Base-by-base conservation (phyloP, 1,140 invertebrate genomes). In the Caerostris darwini region DNA sequence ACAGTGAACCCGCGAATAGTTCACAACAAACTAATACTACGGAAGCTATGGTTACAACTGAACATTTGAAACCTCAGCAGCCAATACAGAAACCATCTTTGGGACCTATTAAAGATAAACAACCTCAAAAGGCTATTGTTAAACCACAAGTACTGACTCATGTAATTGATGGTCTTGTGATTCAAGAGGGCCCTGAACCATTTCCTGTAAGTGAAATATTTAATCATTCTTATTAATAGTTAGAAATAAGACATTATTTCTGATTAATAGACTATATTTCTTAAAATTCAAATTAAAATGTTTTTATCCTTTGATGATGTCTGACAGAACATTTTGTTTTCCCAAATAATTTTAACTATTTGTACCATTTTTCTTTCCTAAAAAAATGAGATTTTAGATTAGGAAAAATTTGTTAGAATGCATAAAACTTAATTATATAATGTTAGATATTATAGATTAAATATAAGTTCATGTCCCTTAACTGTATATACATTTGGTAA, bases 121-220 rank as follows among this genome's bases (percentile, higher is more conserved):
- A 95, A 17, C 71, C 71, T 54, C 94, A 95, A 88, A 99, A 98
- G 96, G 98, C 98, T 1, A 98, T 99, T 97, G 98, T 99, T 0
- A 99, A 99, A 96, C 99, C 99, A 1, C 98, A 99, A 95, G 98
- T 99, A 3, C 96, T 99, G 8, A 99, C 99, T 0, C 99, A 99
- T 96, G 98, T 99, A 3, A 99, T 99, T 93, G 99, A 99, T 96
- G 99, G 99, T 19, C 99, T 99, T 96, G 98, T 99, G 4, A 99
- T 99, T 95, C 98, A 99, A 96, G 99, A 99, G 97, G 97, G 97
- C 59, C 82, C 95, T 17, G 94, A 95, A 54, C 95, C 95, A 50
- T 95, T 95, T 90, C 95, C 95, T 34, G 94, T 95, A 85, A 95
- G 86, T 93, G 5, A 12, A 5, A 64, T 10, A 64, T 17, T 64